Base-by-base conservation (phyloP, 2,888 invertebrate genomes). In the Therioaphis trifolii region DNA sequence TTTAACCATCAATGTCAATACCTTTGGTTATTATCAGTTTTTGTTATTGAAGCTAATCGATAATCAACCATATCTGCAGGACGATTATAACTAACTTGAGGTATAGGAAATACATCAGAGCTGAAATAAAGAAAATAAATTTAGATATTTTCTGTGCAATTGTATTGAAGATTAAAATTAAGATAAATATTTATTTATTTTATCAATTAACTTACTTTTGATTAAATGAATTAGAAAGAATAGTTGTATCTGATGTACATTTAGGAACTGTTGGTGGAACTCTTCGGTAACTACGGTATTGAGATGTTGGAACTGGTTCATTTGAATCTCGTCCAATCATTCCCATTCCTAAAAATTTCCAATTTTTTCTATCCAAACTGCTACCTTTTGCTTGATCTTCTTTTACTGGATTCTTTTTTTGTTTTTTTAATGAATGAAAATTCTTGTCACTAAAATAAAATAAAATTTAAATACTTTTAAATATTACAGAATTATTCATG, bases 261-360 rank as follows among this genome's bases (percentile, higher is more conserved):
- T 78, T 84, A 72, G 78, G 63, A 78, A 78, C 89, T 87, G 88
- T 89, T 49, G 91, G 90, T 85, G 87, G 86, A 35, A 91, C 92
- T 87, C 93, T 92, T 87, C 94, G 89, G 87, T 93, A 93, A 87
- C 93, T 94, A 86, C 94, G 91, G 89, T 93, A 94, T 88, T 94
- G 94, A 74, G 94, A 93, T 0, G 95, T 94, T 46, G 94, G 94
- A 68, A 94, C 93, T 0, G 94, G 94, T 84, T 92, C 91, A 87
- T 91, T 90, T 85, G 89, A 91, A 86, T 92, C 90, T 91, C 88
- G 85, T 87, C 87, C 89, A 40, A 82, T 82, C 74, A 82, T 82
- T 88, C 86, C 89, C 89, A 85, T 84, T 66, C 91, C 90, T 86
- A 92, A 90, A 87, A 92, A 91, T 88, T 91, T 89, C 78, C 90